A percentile compares a stretch with the other conserved stretches of the same genome.
phyloP scores from a whole-genome alignment of 2,113 vertebrate genomes.

The Campylomormyrus numenius region DNA sequence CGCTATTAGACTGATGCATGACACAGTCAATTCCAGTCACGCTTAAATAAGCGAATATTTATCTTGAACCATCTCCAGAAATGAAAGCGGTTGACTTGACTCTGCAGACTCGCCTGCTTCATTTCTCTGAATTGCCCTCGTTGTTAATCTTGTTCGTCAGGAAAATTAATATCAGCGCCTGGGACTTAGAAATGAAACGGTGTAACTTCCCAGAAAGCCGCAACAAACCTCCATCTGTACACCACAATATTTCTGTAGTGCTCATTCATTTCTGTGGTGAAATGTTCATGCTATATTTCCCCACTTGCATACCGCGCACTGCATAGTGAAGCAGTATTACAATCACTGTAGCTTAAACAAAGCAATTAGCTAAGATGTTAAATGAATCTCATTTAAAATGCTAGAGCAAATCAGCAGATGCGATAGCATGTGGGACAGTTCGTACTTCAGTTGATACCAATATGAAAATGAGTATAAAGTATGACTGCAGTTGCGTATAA shows the following conservation, averaged over 20 bases:
- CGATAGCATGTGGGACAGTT: background rate
- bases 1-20: conserved; percentile 94
- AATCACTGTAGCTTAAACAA: background rate
- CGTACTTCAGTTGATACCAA: background rate
- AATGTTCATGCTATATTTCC: background rate
- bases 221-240: background rate
- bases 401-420: background rate
- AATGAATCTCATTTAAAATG: background rate
- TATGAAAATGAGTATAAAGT: background rate
- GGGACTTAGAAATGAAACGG: conserved; percentile 14
- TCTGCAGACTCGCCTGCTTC: conserved; percentile 47
- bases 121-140: conserved; percentile 19
- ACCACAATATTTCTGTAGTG: background rate
- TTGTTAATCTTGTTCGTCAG: conserved; percentile 34
- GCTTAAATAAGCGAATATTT: conserved; percentile 92
- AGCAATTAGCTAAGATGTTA: background rate
- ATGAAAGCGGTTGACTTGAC: conserved; percentile 52
- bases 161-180: conserved; percentile 14
- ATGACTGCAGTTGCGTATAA: background rate
- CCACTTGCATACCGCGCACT: background rate
- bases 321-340: background rate
- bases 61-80: conserved; percentile 57
- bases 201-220: background rate
- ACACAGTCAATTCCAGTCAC: conserved; percentile 93
- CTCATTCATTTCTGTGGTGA: background rate